Evolutionary conservation across 2,797 vertebrate genomes (phyloP).

Genomic region (Pelochelys cantorii): DNA sequence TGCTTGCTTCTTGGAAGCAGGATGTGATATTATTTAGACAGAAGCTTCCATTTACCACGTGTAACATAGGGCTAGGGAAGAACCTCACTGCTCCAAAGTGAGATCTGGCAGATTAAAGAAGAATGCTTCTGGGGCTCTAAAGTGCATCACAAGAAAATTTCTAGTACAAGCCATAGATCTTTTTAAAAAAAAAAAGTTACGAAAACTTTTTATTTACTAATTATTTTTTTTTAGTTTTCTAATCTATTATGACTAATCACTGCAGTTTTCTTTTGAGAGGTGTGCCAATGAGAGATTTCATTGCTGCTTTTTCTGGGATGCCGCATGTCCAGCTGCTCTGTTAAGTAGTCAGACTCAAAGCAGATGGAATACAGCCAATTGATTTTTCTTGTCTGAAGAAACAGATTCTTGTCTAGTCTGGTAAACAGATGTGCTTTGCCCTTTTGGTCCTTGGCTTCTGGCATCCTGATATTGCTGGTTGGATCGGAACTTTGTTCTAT

Average conservation of each 20-base stretch:
- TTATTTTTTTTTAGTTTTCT: neutral
- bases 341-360: neutral
- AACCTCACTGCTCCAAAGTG: neutral
- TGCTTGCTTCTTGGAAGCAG: neutral
- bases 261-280: neutral
- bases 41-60: neutral
- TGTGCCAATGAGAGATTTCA: neutral
- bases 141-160: neutral
- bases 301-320: neutral
- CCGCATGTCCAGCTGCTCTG: neutral
- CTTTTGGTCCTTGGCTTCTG: conserved; percentile 8
- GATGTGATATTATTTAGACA: neutral
- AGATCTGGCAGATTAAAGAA: neutral
- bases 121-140: neutral
- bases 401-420: neutral
- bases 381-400: neutral
- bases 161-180: neutral
- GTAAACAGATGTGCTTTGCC: neutral
- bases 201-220: neutral
- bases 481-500: neutral
- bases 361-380: neutral
- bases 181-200: neutral
- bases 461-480: neutral
- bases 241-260: accelerated
- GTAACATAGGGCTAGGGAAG: accelerated